Conservation (phyloP, 1,140 invertebrate species). For the Zaprionus ghesquierei region DNA sequence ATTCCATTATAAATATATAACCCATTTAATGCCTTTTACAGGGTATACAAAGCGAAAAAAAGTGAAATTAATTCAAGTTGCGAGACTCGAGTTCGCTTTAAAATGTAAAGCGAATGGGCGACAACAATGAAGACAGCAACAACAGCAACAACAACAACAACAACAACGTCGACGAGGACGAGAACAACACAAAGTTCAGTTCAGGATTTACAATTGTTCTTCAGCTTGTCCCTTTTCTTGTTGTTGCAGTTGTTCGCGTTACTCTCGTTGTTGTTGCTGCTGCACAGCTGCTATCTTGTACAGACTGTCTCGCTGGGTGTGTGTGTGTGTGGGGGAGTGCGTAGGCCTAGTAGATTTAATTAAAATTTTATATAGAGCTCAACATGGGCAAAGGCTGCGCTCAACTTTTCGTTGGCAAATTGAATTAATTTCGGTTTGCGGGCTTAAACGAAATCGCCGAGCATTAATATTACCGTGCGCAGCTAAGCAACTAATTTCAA, state of each 20-base stretch:
- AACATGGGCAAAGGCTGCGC: slow-evolving; percentile 49
- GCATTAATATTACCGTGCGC: not conserved
- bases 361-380: slow-evolving; percentile 60
- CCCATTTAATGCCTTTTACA: no score
- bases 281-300: slow-evolving; percentile 53
- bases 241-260: slow-evolving; percentile 38
- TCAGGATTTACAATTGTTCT: slow-evolving; percentile 39
- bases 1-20: no score
- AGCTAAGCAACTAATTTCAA: slow-evolving; percentile 16
- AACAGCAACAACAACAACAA: not conserved
- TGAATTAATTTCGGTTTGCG: slow-evolving; percentile 29
- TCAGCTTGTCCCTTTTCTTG: slow-evolving; percentile 34
- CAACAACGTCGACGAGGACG: slow-evolving; percentile 32
- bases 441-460: not conserved
- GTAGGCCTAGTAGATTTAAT: slow-evolving; percentile 72
- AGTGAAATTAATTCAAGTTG: slow-evolving; percentile 72
- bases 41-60: not conserved
- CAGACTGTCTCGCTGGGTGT: not conserved
- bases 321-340: slow-evolving; percentile 4
- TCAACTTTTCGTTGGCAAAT: slow-evolving; percentile 44
- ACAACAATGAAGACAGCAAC: slow-evolving; percentile 16
- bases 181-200: slow-evolving; percentile 29
- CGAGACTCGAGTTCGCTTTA: slow-evolving; percentile 58
- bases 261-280: slow-evolving; percentile 38
- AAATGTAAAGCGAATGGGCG: slow-evolving; percentile 66